Evolutionary conservation across 2,888 invertebrate species (phyloP), one percentile per base, ranked within the genome.

Genomic region (Coleophora deauratella): DNA sequence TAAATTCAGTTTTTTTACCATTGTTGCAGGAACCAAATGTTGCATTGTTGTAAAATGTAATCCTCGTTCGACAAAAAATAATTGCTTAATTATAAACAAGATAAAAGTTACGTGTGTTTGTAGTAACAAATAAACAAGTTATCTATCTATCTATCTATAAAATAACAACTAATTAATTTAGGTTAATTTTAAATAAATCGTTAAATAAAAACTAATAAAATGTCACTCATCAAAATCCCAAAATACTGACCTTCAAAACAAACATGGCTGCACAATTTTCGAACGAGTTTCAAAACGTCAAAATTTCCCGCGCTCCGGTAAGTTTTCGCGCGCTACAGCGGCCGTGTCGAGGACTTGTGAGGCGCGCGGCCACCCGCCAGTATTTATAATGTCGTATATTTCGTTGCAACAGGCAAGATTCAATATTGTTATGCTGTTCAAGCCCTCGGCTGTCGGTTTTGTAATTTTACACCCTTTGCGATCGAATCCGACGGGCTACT

Each of bases 351-450:
- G 57, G 70, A 71, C 66, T 68, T 76, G 76, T 56, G 62, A 31
- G 56, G 47, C 53, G 54, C 54, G 51, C 60, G 35, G 49, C 58
- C 62, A 71, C 80, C 67, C 75, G 21, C 21, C 21, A 6, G 78
- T 84, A 84, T 84, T 80, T 84, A 84, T 84, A 84, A 84, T 67
- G 79, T 84, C 71, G 75, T 66, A 42, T 49, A 61, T 60, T 68
- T 67, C 64, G 66, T 75, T 74, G 67, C 77, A 72, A 71, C 55
- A 59, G 40, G 55, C 57, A 51, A 51, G 49, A 21, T 55, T 53
- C 58, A 57, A 74, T 73, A 78, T 79, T 73, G 73, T 79, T 73
- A 80, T 84, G 77, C 82, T 62, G 62, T 54, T 59, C 72, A 63
- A 66, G 69, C 78, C 64, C 76, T 72, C 64, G 62, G 21, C 21